Conservation (phyloP, 2,113 vertebrate genomes). For the Dendrocopos noguchii region DNA sequence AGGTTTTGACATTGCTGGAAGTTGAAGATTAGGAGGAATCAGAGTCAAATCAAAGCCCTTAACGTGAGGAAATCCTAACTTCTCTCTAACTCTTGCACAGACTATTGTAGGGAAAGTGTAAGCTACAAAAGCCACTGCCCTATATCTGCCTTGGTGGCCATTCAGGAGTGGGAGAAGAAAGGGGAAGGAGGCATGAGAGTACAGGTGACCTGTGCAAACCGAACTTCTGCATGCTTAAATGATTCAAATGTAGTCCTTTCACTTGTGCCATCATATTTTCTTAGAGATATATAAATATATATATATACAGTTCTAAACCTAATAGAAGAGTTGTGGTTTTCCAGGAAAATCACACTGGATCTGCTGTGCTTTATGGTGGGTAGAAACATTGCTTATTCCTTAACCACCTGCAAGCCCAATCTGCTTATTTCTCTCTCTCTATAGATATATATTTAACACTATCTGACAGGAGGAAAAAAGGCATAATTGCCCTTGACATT, state of each 20-base stretch:
- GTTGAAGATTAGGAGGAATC: not conserved
- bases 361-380: not conserved
- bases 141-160: not conserved
- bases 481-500: slow-evolving; percentile 69
- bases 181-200: not conserved
- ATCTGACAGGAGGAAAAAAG: slow-evolving; percentile 45
- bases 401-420: not conserved
- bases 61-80: not conserved
- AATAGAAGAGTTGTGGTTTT: not conserved
- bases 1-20: not conserved
- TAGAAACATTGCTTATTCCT: not conserved
- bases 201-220: not conserved
- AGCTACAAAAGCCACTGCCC: not conserved
- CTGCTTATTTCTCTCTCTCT: not conserved
- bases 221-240: not conserved
- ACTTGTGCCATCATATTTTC: not conserved
- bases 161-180: not conserved
- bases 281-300: not conserved
- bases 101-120: not conserved
- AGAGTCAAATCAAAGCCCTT: not conserved
- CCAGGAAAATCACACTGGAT: not conserved
- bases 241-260: not conserved
- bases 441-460: not conserved
- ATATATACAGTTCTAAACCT: not conserved
- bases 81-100: not conserved